Conservation (phyloP, 1,140 invertebrate genomes). For the Pristionchus pacificus region DNA sequence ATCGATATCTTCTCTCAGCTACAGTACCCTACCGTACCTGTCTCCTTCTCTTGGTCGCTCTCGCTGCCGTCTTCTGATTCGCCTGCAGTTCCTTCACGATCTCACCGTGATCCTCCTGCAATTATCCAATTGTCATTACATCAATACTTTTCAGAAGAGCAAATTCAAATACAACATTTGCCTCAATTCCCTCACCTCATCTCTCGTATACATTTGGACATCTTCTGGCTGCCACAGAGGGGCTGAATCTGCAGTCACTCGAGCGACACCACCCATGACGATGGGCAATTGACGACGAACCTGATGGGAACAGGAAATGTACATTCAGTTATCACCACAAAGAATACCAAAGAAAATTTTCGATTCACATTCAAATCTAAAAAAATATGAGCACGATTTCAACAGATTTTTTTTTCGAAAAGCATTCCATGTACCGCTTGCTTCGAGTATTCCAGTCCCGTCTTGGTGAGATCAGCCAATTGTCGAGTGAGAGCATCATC, state of each 20-base stretch:
- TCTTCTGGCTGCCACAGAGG: not conserved
- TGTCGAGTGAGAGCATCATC: conserved; percentile 44
- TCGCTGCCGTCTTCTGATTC: conserved; percentile 42
- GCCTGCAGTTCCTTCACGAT: conserved; percentile 37
- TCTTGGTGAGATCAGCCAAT: conserved; percentile 38
- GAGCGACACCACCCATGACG: conserved; percentile 36
- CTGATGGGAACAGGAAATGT: too few relatives aligned
- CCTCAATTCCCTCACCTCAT: not conserved
- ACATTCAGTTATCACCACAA: too few relatives aligned
- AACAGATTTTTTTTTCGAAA: too few relatives aligned
- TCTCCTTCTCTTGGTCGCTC: conserved; percentile 33
- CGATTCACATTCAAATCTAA: too few relatives aligned
- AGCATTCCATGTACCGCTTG: too few relatives aligned
- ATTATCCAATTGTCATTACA: conserved; percentile 28
- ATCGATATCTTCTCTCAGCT: too few relatives aligned
- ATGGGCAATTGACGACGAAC: not conserved
- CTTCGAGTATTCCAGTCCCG: not conserved
- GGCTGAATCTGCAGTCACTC: not conserved
- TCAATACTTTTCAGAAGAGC: conserved; percentile 23
- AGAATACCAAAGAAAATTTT: too few relatives aligned
- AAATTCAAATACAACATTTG: conserved; percentile 18
- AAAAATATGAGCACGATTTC: too few relatives aligned
- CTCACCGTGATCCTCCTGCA: conserved; percentile 41
- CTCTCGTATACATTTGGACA: not conserved
- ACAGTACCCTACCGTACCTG: conserved; percentile 5